Conservation (phyloP, 2,113 vertebrate species). For the Callionymus lyra region DNA sequence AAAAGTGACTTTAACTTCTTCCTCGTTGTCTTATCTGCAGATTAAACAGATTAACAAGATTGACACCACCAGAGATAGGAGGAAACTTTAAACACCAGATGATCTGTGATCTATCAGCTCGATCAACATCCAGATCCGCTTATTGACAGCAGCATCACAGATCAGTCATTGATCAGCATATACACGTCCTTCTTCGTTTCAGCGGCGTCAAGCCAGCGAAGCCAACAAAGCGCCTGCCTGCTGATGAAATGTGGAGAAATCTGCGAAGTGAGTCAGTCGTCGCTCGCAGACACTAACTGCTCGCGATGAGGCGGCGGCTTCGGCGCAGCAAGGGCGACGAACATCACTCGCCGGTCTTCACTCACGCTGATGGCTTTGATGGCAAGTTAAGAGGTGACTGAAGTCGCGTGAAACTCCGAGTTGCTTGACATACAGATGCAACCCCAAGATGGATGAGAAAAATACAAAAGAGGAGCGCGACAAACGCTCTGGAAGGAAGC, state of each 20-base stretch:
- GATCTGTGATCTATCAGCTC: no score
- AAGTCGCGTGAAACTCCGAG: slow-evolving; percentile 9
- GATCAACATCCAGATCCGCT: no score
- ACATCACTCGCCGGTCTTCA: slow-evolving; percentile 21
- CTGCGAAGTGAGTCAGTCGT: slow-evolving; percentile 3
- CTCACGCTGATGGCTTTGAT: slow-evolving; percentile 35
- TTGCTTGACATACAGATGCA: slow-evolving; percentile 14
- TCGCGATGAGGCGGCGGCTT: slow-evolving; percentile 11
- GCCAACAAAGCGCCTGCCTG: slow-evolving; percentile 19
- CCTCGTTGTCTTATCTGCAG: no score
- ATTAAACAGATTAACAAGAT: no score
- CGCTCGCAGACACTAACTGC: slow-evolving; percentile 20
- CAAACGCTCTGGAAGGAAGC: no score
- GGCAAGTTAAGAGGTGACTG: slow-evolving; percentile 25
- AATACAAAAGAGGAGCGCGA: no score
- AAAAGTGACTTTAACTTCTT: no score
- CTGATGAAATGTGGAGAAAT: slow-evolving; percentile 52
- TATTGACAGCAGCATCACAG: slow-evolving; percentile 33
- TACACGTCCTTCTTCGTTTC: slow-evolving; percentile 11
- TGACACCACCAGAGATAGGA: no score
- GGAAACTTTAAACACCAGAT: no score
- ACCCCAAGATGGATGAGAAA: no score
- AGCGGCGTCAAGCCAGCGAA: slow-evolving; percentile 17
- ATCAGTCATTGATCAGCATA: slow-evolving; percentile 13
- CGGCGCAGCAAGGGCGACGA: slow-evolving; percentile 15